A percentile compares a stretch with the other conserved stretches of the same genome.
Conservation (phyloP, 2,113 vertebrate species). For the Toxostoma redivivum region DNA sequence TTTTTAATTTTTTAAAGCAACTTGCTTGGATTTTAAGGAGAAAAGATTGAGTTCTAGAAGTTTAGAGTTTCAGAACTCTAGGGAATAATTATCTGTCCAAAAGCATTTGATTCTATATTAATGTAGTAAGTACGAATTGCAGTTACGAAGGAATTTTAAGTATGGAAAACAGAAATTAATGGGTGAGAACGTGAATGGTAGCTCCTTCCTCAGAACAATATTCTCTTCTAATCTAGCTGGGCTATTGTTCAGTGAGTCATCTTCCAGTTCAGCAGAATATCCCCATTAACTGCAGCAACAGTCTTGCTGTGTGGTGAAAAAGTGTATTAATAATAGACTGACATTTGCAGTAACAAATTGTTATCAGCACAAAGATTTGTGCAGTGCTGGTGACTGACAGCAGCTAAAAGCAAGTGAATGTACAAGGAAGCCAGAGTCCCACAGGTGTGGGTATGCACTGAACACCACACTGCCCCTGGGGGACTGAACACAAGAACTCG, state of each 20-base stretch:
- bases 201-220: neutral
- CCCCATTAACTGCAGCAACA: neutral
- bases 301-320: neutral
- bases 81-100: neutral
- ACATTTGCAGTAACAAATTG: neutral
- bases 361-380: neutral
- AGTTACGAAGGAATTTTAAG: neutral
- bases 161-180: neutral
- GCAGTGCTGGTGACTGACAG: neutral
- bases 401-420: neutral
- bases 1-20: neutral
- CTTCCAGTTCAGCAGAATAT: neutral
- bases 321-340: neutral
- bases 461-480: neutral
- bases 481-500: neutral
- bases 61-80: neutral
- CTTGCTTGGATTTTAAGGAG: neutral
- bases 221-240: neutral
- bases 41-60: neutral
- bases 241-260: neutral
- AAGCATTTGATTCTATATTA: neutral
- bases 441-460: fast-evolving
- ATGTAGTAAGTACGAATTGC: neutral
- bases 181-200: neutral
- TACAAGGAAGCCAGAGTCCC: neutral